Conservation (phyloP, 2,113 vertebrate genomes). For the Eidolon helvum region DNA sequence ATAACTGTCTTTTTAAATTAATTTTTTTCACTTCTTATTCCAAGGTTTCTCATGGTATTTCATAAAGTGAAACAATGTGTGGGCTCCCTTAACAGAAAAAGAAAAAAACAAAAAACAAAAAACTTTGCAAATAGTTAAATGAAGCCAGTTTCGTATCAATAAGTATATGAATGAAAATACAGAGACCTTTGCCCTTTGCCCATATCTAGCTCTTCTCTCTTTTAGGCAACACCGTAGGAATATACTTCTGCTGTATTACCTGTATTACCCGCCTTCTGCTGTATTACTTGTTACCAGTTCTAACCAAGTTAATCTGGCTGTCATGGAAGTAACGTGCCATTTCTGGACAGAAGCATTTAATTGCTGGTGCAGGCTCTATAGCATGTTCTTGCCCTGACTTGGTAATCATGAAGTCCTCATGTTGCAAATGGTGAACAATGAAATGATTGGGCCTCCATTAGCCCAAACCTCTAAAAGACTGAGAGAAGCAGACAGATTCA, state of each 20-base stretch:
- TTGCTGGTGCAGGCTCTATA: neutral
- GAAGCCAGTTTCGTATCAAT: neutral
- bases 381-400: neutral
- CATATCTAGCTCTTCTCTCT: neutral
- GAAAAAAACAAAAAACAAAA: neutral
- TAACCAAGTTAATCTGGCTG: neutral
- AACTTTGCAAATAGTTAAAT: neutral
- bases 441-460: neutral
- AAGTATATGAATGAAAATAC: neutral
- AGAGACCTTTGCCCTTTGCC: neutral
- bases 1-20: neutral
- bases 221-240: neutral
- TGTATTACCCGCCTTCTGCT: neutral
- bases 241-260: neutral
- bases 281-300: neutral
- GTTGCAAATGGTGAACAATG: neutral
- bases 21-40: neutral
- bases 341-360: neutral
- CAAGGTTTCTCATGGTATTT: neutral
- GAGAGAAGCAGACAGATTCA: neutral
- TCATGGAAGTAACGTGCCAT: neutral
- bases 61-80: neutral
- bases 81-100: neutral
- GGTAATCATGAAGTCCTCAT: neutral
- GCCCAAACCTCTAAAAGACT: neutral